phyloP scores from a whole-genome alignment of 2,113 vertebrate species.

The Nipponia nippon region DNA sequence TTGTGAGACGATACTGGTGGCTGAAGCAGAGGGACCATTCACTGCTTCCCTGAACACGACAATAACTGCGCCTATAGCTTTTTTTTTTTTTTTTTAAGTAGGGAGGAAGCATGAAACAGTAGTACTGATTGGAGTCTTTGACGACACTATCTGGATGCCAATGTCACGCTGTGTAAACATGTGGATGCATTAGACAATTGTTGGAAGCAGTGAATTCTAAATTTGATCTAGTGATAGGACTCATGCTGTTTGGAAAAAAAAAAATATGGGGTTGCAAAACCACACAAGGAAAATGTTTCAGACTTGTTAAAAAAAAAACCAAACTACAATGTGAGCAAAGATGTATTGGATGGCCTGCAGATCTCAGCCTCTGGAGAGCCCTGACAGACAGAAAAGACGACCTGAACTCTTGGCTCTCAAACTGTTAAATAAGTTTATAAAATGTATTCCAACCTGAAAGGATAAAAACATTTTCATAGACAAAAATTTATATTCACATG shows the following conservation, averaged over 20 bases:
- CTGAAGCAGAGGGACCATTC: not conserved
- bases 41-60: not conserved
- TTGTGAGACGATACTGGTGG: not conserved
- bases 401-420: not conserved
- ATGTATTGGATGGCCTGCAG: not conserved
- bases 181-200: conserved; percentile 28
- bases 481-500: not conserved
- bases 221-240: conserved; percentile 33
- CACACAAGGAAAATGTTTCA: not conserved
- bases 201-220: conserved; percentile 35
- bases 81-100: not conserved
- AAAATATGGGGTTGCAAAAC: not conserved
- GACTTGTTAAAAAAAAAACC: not conserved
- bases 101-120: not conserved
- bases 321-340: not conserved
- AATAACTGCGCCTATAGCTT: not conserved
- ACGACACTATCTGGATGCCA: not conserved
- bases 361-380: not conserved
- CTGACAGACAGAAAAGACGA: not conserved
- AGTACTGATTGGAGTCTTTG: not conserved
- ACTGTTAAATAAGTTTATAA: not conserved
- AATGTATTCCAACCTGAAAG: not conserved
- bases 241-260: not conserved
- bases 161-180: conserved; percentile 37
- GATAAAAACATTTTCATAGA: not conserved